These are phyloP conservation scores for Rhagonycha lutea DNA, from an alignment of 2,888 invertebrate species.

Conservation along the genomic window DNA sequence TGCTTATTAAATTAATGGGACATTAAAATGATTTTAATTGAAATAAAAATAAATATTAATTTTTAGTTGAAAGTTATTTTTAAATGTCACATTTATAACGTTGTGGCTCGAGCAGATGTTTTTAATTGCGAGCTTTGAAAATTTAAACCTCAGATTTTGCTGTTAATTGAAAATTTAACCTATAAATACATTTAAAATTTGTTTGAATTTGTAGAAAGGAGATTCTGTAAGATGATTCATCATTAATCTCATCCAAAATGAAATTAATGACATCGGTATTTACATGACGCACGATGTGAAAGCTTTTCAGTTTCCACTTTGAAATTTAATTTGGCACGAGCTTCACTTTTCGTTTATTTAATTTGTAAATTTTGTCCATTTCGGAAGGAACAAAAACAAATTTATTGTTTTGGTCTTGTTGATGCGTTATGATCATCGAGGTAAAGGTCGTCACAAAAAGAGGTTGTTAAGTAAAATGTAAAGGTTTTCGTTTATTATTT, in stretches of 20 bases:
- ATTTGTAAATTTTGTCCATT: background rate
- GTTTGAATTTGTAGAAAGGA: background rate
- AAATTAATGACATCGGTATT: background rate
- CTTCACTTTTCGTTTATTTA: background rate
- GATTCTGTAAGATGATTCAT: background rate
- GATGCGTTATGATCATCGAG: background rate
- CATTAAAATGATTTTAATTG: background rate
- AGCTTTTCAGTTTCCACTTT: background rate
- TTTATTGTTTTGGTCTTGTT: background rate
- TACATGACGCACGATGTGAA: background rate
- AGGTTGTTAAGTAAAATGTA: background rate
- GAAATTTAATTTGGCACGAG: background rate
- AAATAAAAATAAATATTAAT: background rate
- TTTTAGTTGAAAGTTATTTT: background rate
- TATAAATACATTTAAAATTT: background rate
- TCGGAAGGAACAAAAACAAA: background rate
- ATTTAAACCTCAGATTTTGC: background rate
- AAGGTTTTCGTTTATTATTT: background rate
- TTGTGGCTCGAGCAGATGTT: background rate
- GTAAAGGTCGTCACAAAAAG: background rate
- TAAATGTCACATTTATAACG: background rate
- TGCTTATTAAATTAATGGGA: background rate
- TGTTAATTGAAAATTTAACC: background rate
- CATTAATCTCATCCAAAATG: background rate
- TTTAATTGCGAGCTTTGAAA: background rate